Evolutionary conservation across 2,797 vertebrate genomes (phyloP).

Genomic region (Cyclopterus lumpus): DNA sequence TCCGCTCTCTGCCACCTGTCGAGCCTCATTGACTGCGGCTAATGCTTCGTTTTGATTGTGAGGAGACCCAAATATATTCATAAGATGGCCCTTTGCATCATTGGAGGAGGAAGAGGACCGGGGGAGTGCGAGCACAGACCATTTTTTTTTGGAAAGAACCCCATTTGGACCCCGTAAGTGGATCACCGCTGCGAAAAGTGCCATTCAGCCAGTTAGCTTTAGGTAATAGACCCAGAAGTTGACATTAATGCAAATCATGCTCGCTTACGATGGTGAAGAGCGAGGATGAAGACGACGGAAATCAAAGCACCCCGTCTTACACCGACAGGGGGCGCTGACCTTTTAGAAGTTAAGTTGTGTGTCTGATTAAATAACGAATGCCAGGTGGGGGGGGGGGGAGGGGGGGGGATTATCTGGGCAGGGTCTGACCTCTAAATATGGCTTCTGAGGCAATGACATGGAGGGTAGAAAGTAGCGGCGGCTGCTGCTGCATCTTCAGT

Average conservation of each 20-base stretch:
- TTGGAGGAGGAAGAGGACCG: conserved; percentile 12
- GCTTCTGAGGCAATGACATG: conserved; percentile 54
- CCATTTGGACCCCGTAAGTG: conserved; percentile 40
- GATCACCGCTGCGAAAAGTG: conserved; percentile 52
- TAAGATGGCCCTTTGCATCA: conserved; percentile 33
- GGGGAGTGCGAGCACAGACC: conserved; percentile 8
- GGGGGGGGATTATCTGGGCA: conserved; percentile 38
- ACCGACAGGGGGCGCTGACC: conserved; percentile 73
- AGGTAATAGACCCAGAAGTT: conserved; percentile 61
- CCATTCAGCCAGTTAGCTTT: conserved; percentile 44
- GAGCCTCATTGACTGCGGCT: conserved; percentile 64
- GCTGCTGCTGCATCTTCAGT: conserved; percentile 6
- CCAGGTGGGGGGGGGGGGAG: conserved; percentile 41
- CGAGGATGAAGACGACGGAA: conserved; percentile 38
- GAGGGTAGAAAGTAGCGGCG: conserved; percentile 21
- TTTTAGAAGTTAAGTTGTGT: conserved; percentile 68
- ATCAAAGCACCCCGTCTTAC: conserved; percentile 46
- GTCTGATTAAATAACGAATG: conserved; percentile 75
- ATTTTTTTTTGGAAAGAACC: conserved; percentile 49
- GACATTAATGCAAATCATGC: conserved; percentile 61
- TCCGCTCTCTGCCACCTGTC: conserved; percentile 58
- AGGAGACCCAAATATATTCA: conserved; percentile 62
- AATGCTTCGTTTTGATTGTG: conserved; percentile 74
- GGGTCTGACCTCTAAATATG: conserved; percentile 70
- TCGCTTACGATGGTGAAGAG: conserved; percentile 34